Conservation (phyloP, 2,888 invertebrate genomes). For the Caenorhabditis sp. region DNA sequence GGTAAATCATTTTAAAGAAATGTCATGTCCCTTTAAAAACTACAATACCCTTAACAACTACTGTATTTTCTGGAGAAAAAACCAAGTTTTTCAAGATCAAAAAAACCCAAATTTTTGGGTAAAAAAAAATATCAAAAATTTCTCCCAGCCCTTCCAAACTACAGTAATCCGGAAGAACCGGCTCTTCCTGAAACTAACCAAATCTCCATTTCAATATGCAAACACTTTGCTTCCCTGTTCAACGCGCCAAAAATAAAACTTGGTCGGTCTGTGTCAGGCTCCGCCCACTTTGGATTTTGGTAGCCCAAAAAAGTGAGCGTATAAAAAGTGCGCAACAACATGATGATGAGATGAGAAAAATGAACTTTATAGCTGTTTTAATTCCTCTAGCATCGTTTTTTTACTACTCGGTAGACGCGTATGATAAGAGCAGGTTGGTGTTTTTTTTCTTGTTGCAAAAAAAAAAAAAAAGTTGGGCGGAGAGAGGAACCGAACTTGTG, state of each 20-base stretch:
- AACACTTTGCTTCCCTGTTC: conserved; percentile 3
- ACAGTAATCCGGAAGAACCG: too few species aligned
- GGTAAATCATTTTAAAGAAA: too few species aligned
- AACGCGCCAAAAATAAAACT: neutral
- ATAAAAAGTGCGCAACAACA: neutral
- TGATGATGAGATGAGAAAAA: conserved; percentile 6
- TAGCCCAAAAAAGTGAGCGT: conserved; percentile 10
- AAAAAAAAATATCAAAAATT: too few species aligned
- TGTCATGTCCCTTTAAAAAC: too few species aligned
- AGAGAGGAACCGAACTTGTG: too few species aligned
- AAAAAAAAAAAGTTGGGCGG: too few species aligned
- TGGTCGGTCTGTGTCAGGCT: conserved; percentile 3
- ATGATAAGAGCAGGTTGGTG: neutral
- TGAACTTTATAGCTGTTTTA: neutral
- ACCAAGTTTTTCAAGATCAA: too few species aligned
- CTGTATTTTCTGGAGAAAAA: too few species aligned
- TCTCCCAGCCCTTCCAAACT: too few species aligned
- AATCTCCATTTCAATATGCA: neutral
- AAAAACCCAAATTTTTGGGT: too few species aligned
- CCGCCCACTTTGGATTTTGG: conserved; percentile 18
- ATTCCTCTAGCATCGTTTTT: neutral
- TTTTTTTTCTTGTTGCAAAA: neutral
- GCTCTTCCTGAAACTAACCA: too few species aligned
- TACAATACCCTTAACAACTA: too few species aligned
- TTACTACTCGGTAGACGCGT: neutral